Percentiles rank a stretch among this genome's conserved stretches.
phyloP scores from a whole-genome alignment of 1,140 invertebrate species.

The Sarcophaga peregrina region DNA sequence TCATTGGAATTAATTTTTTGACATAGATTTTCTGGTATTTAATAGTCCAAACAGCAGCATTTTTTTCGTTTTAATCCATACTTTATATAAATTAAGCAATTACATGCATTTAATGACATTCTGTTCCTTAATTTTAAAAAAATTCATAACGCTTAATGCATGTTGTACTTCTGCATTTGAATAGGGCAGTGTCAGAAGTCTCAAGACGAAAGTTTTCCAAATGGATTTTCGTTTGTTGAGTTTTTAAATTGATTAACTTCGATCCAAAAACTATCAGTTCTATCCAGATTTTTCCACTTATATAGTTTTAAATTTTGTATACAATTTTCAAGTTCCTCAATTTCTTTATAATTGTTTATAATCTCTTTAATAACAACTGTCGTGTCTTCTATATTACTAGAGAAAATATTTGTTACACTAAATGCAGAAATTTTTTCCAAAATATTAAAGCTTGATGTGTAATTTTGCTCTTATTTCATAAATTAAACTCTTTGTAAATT shows the following conservation, averaged over 20 bases:
- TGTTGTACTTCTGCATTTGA: not conserved
- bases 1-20: not conserved
- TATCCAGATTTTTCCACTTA: not conserved
- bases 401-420: no score
- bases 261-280: not conserved
- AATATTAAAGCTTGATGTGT: no score
- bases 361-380: not conserved
- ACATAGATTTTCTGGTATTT: not conserved
- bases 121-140: not conserved
- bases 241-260: not conserved
- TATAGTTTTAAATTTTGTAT: not conserved
- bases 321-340: not conserved
- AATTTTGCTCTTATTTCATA: no score
- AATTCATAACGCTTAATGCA: not conserved
- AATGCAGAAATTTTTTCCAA: no score
- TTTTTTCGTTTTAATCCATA: not conserved
- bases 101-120: not conserved
- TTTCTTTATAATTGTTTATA: not conserved
- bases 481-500: no score
- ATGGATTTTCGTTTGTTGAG: not conserved
- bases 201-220: not conserved
- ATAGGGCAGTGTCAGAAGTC: not conserved
- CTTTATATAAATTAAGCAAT: not conserved
- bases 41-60: not conserved
- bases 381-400: not conserved